These are phyloP conservation scores for Clepsis dumicolana DNA, from an alignment of 2,888 invertebrate genomes.

Conservation along the genomic window DNA sequence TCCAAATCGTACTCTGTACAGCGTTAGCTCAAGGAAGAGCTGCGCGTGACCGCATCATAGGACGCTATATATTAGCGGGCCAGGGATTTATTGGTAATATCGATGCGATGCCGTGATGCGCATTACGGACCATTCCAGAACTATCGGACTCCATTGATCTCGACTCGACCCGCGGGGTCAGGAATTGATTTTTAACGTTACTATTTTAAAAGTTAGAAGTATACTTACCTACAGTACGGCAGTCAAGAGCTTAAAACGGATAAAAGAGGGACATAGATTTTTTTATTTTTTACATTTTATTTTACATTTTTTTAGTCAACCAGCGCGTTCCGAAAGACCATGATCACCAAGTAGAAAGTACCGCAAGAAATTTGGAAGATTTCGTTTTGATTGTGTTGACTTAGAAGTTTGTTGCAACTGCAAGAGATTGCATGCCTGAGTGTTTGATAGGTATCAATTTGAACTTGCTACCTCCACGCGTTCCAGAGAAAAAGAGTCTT, in stretches of 20 bases:
- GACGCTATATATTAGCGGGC: conserved; percentile 76
- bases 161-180: conserved; percentile 77
- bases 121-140: conserved; percentile 65
- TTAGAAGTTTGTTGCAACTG: no score
- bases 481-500: no score
- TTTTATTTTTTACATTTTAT: no score
- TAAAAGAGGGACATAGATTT: no score
- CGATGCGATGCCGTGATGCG: conserved; percentile 70
- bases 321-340: no score
- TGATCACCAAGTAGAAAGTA: no score
- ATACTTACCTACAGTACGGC: background rate
- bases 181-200: conserved; percentile 81
- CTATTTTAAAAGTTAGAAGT: conserved; percentile 57
- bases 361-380: no score
- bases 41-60: conserved; percentile 65
- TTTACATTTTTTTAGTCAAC: no score
- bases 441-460: no score
- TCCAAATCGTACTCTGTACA: conserved; percentile 53
- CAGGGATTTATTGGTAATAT: conserved; percentile 82
- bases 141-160: conserved; percentile 55
- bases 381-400: no score
- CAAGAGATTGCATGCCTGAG: no score
- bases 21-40: conserved; percentile 60
- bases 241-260: background rate
- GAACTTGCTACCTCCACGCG: no score